These are phyloP conservation scores for Eustalomyia histrio DNA, from an alignment of 2,888 invertebrate species.

Conservation along the genomic window DNA sequence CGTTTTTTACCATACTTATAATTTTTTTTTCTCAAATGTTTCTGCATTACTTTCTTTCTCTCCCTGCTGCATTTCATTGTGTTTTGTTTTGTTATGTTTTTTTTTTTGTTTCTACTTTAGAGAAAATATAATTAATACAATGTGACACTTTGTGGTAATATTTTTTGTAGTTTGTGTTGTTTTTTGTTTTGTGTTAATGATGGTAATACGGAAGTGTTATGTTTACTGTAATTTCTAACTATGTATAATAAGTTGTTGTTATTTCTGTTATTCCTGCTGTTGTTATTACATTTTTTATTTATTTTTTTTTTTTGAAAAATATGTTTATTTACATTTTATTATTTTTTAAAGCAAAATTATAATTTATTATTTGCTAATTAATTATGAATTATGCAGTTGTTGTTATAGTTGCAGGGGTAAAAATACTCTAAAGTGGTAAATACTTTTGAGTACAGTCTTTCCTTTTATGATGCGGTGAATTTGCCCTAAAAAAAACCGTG, in stretches of 20 bases:
- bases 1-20: background rate
- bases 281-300: constrained; percentile 22
- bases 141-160: constrained; percentile 64
- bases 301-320: background rate
- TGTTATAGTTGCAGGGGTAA: constrained; percentile 3
- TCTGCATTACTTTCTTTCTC: background rate
- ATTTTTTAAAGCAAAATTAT: constrained; percentile 41
- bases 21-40: background rate
- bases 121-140: constrained; percentile 65
- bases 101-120: constrained; percentile 35
- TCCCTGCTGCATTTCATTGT: constrained; percentile 44
- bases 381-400: constrained; percentile 51
- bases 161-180: constrained; percentile 35
- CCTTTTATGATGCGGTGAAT: too few relatives aligned
- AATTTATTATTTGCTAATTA: constrained; percentile 58
- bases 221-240: constrained; percentile 57
- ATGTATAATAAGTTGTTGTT: constrained; percentile 51
- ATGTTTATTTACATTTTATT: constrained; percentile 6
- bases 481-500: too few relatives aligned
- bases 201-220: constrained; percentile 61
- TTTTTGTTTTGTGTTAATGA: constrained; percentile 43
- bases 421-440: constrained; percentile 38
- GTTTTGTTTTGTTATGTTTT: constrained; percentile 44
- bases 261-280: constrained; percentile 8
- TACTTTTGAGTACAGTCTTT: background rate